These are phyloP conservation scores for Peromyscus melanophrys DNA, from an alignment of 2,797 vertebrate species.

Conservation along the genomic window DNA sequence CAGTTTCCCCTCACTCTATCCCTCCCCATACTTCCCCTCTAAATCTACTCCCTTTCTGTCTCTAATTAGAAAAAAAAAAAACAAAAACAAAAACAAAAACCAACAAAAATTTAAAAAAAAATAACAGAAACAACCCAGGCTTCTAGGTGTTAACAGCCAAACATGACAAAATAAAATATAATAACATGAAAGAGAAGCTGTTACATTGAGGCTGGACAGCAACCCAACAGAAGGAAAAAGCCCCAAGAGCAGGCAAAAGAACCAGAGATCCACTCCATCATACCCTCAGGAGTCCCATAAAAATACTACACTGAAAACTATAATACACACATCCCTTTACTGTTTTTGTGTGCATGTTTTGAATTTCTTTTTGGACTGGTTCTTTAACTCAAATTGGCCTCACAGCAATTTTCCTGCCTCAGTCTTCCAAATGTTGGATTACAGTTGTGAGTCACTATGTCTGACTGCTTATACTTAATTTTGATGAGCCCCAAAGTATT, in stretches of 20 bases:
- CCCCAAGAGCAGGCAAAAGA: not conserved
- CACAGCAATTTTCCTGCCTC: not conserved
- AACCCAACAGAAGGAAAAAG: not conserved
- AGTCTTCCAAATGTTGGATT: not conserved
- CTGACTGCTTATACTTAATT: not conserved
- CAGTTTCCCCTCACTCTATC: not conserved
- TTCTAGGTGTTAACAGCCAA: not conserved
- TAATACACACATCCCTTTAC: not conserved
- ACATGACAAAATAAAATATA: not conserved
- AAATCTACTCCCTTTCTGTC: not conserved
- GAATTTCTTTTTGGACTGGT: fast-evolving
- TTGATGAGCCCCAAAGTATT: not conserved
- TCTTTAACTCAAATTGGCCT: not conserved
- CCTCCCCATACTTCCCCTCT: not conserved
- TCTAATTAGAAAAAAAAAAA: not conserved
- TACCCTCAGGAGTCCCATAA: not conserved
- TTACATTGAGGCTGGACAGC: not conserved
- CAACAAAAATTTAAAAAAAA: not conserved
- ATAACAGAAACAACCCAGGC: too few species aligned
- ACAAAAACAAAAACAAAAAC: too few species aligned
- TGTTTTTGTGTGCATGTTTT: not conserved
- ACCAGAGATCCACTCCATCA: not conserved
- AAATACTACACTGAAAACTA: not conserved
- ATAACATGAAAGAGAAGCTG: not conserved
- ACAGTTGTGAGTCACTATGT: not conserved